Base-by-base conservation (phyloP, 2,113 vertebrate species). In the Campylorhamphus procurvoides region DNA sequence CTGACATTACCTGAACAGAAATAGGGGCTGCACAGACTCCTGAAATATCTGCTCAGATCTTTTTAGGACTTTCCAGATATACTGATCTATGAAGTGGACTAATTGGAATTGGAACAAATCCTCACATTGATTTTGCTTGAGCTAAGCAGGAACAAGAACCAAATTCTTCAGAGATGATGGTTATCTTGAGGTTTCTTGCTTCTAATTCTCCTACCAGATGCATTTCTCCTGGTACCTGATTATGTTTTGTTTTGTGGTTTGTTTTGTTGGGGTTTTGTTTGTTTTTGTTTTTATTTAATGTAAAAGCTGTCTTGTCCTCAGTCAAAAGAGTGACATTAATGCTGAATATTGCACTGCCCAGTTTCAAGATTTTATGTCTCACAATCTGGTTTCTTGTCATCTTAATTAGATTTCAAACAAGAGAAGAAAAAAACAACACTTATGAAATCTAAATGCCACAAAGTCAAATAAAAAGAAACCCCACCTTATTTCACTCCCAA, bases 1-100 rank as follows among this genome's bases (percentile, higher is more conserved):
- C 28, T 94, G 87, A 84, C 84, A 60, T 94, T 84, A 94, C 78
- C 86, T 53, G 89, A 93, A 67, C n/a, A 93, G 83, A 86, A 96
- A 89, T 27, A 87, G 42, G 44, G 78, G 46, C 50, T 83, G 55
- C 47, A 83, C 55, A 83, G 33, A 20, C 74, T 94, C 82, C 29
- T 89, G 74, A 91, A 93, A 90, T 90, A 90, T 42, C 74, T 56
- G 10, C 66, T 91, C 50, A 66, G 50, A 76, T 37, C 67, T 77
- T 95, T 76, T 62, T 40, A 77, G 67, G 46, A 55, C 50, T 83
- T 93, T 78, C 64, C 78, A 95, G n/a, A 40, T 93, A 27, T 39
- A 80, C 55, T 69, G 81, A 63, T 72, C 39, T 71, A 58, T 4
- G 16, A 88, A 56, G 66, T 59, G 63, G 55, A 53, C 63, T 94